Evolutionary conservation across 1,140 invertebrate species (phyloP), one percentile per base, ranked within the genome.

Genomic region (Phthorimaea operculella): DNA sequence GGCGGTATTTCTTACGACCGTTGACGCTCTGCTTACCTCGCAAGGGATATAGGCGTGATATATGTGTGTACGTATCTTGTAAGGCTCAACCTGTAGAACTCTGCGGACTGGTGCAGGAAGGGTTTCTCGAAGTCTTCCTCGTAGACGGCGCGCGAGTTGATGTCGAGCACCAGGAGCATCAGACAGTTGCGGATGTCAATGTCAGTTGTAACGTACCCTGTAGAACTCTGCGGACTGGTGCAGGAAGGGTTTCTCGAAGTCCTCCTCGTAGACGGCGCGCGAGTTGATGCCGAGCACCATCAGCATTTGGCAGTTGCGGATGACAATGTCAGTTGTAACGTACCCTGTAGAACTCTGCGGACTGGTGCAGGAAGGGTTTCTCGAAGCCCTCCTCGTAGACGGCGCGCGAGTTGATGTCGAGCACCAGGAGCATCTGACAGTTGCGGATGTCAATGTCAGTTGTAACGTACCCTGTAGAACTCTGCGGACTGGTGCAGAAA

Each of bases 381-480:
- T 99, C 98, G 87, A 99, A 99, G 85, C 99, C 98, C 87, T 99
- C 96, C 86, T 99, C 97, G 81, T 99, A 99, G 18, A 99, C 98
- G 50, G 90, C 88, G 50, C 97, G 90, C 50, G 91, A 94, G 78
- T 99, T 97, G 58, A 99, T 98, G 42, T 98, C 98, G 45, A 99
- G 88, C 39, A 97, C 91, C 90, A 99, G 97, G 53, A 99, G 90
- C 98, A 99, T 99, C 87, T 99, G 96, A 87, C 97, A 99, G 88
- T 99, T 99, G 83, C 98, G 98, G 68, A 99, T 97, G 33, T n/a
- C n/a, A n/a, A n/a, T n/a, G n/a, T n/a, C n/a, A n/a, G 21, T 28
- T 28, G 21, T 28, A 28, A 28, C 6, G 6, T 28, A 96, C 94
- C 85, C 92, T 94, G 87, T 99, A 99, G 90, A 99, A 99, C 74